Base-by-base conservation (phyloP, 2,888 invertebrate species). In the Vandiemenella viatica region DNA sequence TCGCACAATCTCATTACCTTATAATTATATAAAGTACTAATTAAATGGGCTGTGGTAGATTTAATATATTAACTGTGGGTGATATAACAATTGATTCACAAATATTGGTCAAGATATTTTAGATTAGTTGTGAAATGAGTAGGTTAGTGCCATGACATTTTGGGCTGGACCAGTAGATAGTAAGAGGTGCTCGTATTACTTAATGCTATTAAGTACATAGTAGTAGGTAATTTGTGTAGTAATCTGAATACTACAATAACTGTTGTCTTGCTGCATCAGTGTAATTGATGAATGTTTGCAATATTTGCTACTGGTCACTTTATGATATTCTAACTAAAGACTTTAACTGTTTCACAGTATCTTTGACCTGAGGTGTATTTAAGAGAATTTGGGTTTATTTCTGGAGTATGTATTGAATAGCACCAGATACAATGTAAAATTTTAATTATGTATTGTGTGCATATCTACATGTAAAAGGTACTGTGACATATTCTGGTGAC, bases 41-140 rank as follows among this genome's bases (percentile, higher is more conserved):
- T 56, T 58, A 49, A 57, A 57, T 55, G 58, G 58, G 58, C 58
- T 58, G 58, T 58, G 58, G 58, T 58, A 58, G 58, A 57, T 55
- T 55, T 55, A 56, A 58, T 57, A 58, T 57, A 54, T 55, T 56
- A 54, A 56, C 54, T 56, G 56, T 58, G 56, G 57, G 57, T 58
- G 58, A 58, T 58, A 55, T 50, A 50, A 52, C 50, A 50, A 45
- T 52, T 50, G 46, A 50, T 51, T 48, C 50, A 51, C 48, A 45
- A 42, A 48, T 51, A 45, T 48, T 48, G 50, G 48, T 51, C 50
- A 51, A 51, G 46, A 51, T 51, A 51, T 51, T 51, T 50, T 51
- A 51, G 49, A 42, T 44, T 49, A 49, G 38, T 40, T 40, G 43
- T 21, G 51, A 51, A 43, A 43, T 46, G 37, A 22, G 17, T 51